A percentile compares a stretch with the other conserved stretches of the same genome.
Conservation (phyloP, 2,888 invertebrate species). For the Agriopis marginaria region DNA sequence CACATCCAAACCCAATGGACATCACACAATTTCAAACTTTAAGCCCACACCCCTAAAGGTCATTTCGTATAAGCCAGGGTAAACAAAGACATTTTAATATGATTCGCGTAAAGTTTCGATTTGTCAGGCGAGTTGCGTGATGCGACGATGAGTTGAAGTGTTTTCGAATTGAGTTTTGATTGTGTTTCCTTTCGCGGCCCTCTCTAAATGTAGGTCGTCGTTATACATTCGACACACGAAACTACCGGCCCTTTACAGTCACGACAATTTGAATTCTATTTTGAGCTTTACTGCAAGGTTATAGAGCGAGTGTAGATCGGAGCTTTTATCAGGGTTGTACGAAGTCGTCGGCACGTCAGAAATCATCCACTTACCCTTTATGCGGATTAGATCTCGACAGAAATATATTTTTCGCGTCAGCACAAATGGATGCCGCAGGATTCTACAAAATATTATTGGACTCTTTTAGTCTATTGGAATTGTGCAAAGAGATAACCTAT, state of each 20-base stretch:
- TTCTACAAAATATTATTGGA: constrained; percentile 29
- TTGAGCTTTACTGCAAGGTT: constrained; percentile 22
- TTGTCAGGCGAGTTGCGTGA: constrained; percentile 62
- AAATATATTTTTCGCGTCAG: constrained; percentile 46
- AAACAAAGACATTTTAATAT: constrained; percentile 38
- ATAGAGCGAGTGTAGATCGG: constrained; percentile 30
- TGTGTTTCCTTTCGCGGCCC: constrained; percentile 68
- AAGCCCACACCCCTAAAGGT: not conserved
- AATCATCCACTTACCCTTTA: constrained; percentile 73
- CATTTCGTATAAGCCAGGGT: not conserved
- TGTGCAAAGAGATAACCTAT: constrained; percentile 2
- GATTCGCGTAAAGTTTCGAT: constrained; percentile 56
- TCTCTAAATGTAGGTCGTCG: constrained; percentile 67
- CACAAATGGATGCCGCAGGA: constrained; percentile 37
- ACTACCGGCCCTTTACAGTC: constrained; percentile 55
- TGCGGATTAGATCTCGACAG: constrained; percentile 57
- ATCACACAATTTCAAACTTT: constrained; percentile 28
- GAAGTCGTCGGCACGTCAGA: constrained; percentile 63
- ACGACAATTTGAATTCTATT: constrained; percentile 17
- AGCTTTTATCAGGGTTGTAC: constrained; percentile 35
- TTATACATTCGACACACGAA: constrained; percentile 76
- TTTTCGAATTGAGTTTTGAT: constrained; percentile 79
- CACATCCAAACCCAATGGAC: constrained; percentile 13
- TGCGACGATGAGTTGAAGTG: constrained; percentile 72
- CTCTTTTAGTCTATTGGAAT: constrained; percentile 17